These are phyloP conservation scores for Dendrocincla tyrannina DNA, from an alignment of 2,797 vertebrate genomes.

Conservation along the genomic window DNA sequence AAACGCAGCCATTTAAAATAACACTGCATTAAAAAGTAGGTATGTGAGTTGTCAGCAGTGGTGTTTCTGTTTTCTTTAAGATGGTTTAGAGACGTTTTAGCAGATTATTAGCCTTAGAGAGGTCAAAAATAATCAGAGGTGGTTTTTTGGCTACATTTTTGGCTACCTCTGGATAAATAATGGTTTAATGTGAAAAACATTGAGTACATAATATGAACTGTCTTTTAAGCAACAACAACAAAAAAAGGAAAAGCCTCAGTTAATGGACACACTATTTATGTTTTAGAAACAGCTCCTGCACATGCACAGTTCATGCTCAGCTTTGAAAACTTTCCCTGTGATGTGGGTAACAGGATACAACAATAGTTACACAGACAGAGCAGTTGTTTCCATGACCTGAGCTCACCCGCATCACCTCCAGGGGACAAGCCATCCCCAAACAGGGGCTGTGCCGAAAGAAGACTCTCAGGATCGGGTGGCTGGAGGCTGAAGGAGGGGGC, in stretches of 20 bases:
- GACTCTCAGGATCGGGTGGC: background rate
- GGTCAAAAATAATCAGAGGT: slow-evolving; percentile 67
- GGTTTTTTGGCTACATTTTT: slow-evolving; percentile 52
- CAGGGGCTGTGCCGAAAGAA: background rate
- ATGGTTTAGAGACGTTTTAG: slow-evolving; percentile 67
- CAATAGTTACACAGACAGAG: background rate
- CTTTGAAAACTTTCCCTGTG: slow-evolving; percentile 1
- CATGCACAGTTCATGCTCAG: background rate
- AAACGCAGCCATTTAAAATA: slow-evolving; percentile 70
- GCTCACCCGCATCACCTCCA: background rate
- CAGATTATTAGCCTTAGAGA: slow-evolving; percentile 68
- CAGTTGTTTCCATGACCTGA: background rate
- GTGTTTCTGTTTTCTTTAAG: slow-evolving; percentile 70
- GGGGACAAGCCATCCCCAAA: background rate
- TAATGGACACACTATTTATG: background rate
- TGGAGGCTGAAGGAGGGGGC: background rate
- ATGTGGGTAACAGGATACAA: background rate
- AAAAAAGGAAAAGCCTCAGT: slow-evolving; percentile 25
- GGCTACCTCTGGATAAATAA: slow-evolving; percentile 55
- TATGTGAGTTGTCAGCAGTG: slow-evolving; percentile 72
- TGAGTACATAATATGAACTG: slow-evolving; percentile 13
- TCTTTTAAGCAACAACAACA: slow-evolving; percentile 50
- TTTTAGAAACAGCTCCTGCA: slow-evolving; percentile 34
- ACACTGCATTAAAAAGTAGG: slow-evolving; percentile 68
- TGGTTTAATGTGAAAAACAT: slow-evolving; percentile 45